Evolutionary conservation across 2,113 vertebrate species (phyloP), one percentile per base, ranked within the genome.

Genomic region (Oncorhynchus nerka): DNA sequence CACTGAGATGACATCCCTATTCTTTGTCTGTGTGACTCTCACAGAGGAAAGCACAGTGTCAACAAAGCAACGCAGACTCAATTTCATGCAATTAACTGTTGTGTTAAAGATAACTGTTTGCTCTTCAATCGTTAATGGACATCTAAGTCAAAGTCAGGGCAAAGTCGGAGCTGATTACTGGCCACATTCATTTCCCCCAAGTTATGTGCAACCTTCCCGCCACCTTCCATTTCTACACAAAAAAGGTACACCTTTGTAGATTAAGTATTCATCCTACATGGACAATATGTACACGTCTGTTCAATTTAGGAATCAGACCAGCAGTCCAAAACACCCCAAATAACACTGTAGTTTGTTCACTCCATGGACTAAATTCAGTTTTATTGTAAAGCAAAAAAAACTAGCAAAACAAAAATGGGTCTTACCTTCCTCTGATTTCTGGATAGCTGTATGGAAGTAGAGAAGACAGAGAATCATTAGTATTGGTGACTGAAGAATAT

Each of bases 381-480:
- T 20, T 57, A 57, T 57, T 57, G 55, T 57, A 5, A 11, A 9
- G 71, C 45, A 20, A 26, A 26, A 45, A 73, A 48, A 30, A 26
- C 68, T 20, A 32, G 24, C 74, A 83, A 32, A 70, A 67, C 73
- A 83, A 69, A 80, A 76, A 79, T 74, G 77, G 75, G 75, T 86
- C 94, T 93, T 94, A 94, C 94, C 94, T 94, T 93, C 90, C 26
- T 88, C 90, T 85, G 92, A 90, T 86, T 84, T 92, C 85, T 93
- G 92, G 86, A 93, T 84, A 80, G 87, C 92, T 94, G 89, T 79
- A 69, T 78, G 74, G 76, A n/a, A 74, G 30, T 34, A 78, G 79
- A 70, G 79, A 81, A 87, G 82, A 82, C 62, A 64, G 79, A 77
- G 28, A 57, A 83, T 87, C 1, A 61, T 65, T 79, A 70, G 64